phyloP scores from a whole-genome alignment of 2,113 vertebrate species.

The Dicerorhinus sumatrensis region DNA sequence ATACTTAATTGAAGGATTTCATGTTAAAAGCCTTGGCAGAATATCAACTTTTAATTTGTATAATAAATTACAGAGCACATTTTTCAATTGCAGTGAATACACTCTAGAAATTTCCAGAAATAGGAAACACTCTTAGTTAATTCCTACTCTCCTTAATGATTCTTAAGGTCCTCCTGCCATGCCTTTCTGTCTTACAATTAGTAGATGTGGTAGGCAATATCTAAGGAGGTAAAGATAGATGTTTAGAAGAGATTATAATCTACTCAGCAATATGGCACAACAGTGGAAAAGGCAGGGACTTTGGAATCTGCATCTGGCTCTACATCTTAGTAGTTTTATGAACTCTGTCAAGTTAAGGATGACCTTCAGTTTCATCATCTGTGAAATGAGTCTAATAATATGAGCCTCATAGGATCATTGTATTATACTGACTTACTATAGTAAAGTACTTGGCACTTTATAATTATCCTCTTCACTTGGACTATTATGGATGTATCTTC shows the following conservation, averaged over 20 bases:
- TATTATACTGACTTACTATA: not conserved
- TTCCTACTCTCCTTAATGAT: not conserved
- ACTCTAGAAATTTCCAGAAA: not conserved
- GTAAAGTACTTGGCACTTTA: not conserved
- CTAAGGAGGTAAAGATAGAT: not conserved
- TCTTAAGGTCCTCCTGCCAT: not conserved
- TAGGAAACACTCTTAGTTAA: not conserved
- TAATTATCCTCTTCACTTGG: not conserved
- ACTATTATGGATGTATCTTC: not conserved
- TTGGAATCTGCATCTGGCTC: not conserved
- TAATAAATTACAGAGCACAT: not conserved
- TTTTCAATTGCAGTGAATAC: not conserved
- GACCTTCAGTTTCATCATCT: conserved; percentile 2
- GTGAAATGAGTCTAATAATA: not conserved
- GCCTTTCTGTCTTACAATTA: not conserved
- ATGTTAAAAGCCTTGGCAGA: not conserved
- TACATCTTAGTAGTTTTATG: not conserved
- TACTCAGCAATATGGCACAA: not conserved
- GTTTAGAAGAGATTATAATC: not conserved
- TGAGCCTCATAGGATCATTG: not conserved
- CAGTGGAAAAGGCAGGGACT: not conserved
- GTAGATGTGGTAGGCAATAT: not conserved
- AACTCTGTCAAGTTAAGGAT: not conserved
- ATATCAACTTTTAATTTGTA: not conserved
- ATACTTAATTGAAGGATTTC: not conserved